phyloP scores from a whole-genome alignment of 1,140 invertebrate species.

The Trichogramma pretiosum region DNA sequence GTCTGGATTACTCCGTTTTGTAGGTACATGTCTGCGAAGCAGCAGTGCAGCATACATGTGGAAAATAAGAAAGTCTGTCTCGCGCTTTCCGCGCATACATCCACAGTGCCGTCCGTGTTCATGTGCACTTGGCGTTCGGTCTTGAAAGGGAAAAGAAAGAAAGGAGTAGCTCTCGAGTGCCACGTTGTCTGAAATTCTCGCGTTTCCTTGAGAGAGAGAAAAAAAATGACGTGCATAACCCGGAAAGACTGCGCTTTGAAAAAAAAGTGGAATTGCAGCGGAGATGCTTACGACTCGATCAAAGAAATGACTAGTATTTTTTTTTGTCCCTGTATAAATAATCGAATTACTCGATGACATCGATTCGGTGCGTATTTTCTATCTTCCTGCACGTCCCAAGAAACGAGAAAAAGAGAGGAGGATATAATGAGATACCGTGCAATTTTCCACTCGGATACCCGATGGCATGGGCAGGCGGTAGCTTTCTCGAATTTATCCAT shows the following conservation, averaged over 20 bases:
- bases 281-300: conserved; percentile 5
- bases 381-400: too few species aligned
- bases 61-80: conserved; percentile 4
- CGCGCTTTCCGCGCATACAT: too few species aligned
- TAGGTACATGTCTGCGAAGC: not conserved
- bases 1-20: not conserved
- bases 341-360: too few species aligned
- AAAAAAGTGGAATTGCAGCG: not conserved
- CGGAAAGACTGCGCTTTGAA: not conserved
- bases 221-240: conserved; percentile 1
- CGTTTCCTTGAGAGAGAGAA: conserved; percentile 12
- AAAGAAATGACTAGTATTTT: conserved; percentile 14
- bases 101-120: too few species aligned
- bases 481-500: not conserved
- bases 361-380: too few species aligned
- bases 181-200: conserved; percentile 6
- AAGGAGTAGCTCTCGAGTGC: conserved; percentile 2
- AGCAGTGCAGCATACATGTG: conserved; percentile 2
- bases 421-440: conserved; percentile 3
- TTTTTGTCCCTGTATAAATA: too few species aligned
- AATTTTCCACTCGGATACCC: conserved; percentile 6
- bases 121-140: too few species aligned
- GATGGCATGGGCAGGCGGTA: too few species aligned
- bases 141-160: not conserved
- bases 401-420: too few species aligned